A percentile compares a stretch with the other conserved stretches of the same genome.
phyloP scores from a whole-genome alignment of 2,888 invertebrate genomes.

The Bellardia pandia region DNA sequence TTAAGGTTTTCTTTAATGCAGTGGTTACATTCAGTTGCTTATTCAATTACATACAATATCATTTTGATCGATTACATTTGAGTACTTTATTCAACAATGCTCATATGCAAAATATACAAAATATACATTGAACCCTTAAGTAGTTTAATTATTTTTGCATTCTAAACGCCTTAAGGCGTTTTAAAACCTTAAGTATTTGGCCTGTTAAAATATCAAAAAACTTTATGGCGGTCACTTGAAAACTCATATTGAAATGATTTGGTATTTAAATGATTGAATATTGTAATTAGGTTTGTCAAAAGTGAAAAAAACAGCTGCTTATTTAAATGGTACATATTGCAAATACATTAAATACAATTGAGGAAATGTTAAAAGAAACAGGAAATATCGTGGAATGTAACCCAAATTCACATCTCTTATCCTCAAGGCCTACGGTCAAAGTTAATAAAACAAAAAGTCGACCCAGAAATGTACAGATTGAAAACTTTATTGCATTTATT shows the following conservation, averaged over 20 bases:
- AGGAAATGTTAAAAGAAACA: not conserved
- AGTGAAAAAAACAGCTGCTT: conserved; percentile 50
- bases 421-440: too few species aligned
- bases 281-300: conserved; percentile 12
- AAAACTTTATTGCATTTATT: too few species aligned
- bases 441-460: too few species aligned
- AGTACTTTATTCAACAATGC: conserved; percentile 3
- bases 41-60: conserved; percentile 27
- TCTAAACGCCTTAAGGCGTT: conserved; percentile 67
- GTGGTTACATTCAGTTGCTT: conserved; percentile 43
- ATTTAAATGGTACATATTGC: not conserved
- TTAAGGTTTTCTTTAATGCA: conserved; percentile 39
- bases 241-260: conserved; percentile 21
- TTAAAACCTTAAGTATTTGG: conserved; percentile 49
- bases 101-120: conserved; percentile 58
- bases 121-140: conserved; percentile 46
- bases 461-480: too few species aligned
- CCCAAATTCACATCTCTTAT: too few species aligned
- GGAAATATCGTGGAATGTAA: too few species aligned
- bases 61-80: conserved; percentile 69
- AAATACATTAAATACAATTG: not conserved
- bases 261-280: conserved; percentile 52
- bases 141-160: conserved; percentile 49
- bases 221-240: conserved; percentile 72
- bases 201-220: conserved; percentile 37